Evolutionary conservation across 2,113 vertebrate species (phyloP).

Genomic region (Phocoena phocoena): DNA sequence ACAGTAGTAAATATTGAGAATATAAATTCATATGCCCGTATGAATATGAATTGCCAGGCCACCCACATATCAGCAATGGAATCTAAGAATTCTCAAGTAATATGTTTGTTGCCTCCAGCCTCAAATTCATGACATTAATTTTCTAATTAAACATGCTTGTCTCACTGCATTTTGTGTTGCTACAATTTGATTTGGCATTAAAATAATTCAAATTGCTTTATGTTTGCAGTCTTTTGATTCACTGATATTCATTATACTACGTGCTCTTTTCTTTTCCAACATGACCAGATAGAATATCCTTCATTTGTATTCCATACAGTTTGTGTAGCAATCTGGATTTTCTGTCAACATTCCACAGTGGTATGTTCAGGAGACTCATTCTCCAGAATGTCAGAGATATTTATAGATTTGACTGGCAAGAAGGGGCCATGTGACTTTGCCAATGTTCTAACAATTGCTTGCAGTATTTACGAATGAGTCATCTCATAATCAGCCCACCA

Average conservation of each 20-base stretch:
- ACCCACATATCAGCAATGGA: neutral
- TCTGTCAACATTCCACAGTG: constrained; percentile 41
- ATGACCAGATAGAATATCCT: neutral
- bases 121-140: constrained; percentile 62
- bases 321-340: constrained; percentile 52
- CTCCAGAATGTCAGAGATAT: constrained; percentile 47
- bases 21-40: neutral
- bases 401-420: constrained; percentile 48
- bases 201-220: constrained; percentile 49
- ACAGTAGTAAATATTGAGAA: constrained; percentile 12
- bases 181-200: neutral
- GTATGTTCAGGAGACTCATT: constrained; percentile 14
- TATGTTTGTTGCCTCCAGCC: constrained; percentile 34
- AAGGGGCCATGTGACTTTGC: constrained; percentile 34
- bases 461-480: constrained; percentile 33
- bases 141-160: constrained; percentile 74
- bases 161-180: constrained; percentile 30
- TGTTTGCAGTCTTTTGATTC: constrained; percentile 61
- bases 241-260: constrained; percentile 49
- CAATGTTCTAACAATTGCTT: constrained; percentile 35
- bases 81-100: constrained; percentile 45
- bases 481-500: neutral
- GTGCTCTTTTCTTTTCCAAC: constrained; percentile 22
- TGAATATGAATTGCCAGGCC: neutral
- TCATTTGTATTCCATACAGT: constrained; percentile 34